Conservation (phyloP, 2,888 invertebrate species). For the Lutraria lutraria region DNA sequence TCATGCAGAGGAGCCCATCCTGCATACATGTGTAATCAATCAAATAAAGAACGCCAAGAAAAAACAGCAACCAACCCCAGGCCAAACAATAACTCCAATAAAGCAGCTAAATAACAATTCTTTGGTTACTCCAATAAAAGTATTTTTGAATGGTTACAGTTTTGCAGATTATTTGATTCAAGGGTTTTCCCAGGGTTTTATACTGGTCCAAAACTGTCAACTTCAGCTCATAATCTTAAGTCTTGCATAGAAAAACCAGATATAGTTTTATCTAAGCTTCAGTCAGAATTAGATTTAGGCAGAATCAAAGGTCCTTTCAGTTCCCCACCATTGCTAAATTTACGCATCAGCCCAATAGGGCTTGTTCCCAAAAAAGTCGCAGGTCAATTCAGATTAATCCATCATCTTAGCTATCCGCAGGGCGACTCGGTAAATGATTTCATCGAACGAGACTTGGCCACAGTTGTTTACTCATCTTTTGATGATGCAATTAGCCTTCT, state of each 20-base stretch:
- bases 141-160: neutral
- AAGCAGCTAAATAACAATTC: neutral
- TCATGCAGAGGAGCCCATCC: slow-evolving; percentile 16
- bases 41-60: neutral
- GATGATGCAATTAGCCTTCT: slow-evolving; percentile 45
- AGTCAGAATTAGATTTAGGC: slow-evolving; percentile 22
- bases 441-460: slow-evolving; percentile 36
- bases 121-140: neutral
- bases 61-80: neutral
- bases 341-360: slow-evolving; percentile 47
- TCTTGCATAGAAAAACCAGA: slow-evolving; percentile 41
- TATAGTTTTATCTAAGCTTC: slow-evolving; percentile 33
- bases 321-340: slow-evolving; percentile 33
- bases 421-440: slow-evolving; percentile 51
- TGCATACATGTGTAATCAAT: neutral
- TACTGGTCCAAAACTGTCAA: slow-evolving; percentile 8
- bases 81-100: neutral
- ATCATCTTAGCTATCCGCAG: slow-evolving; percentile 47
- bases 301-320: slow-evolving; percentile 49
- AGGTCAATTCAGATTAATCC: slow-evolving; percentile 49
- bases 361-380: slow-evolving; percentile 53
- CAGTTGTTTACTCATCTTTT: slow-evolving; percentile 46
- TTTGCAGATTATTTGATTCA: slow-evolving; percentile 7
- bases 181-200: slow-evolving; percentile 42
- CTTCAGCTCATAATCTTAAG: slow-evolving; percentile 23